phyloP scores from a whole-genome alignment of 2,888 invertebrate species.

The Abrostola tripartita region DNA sequence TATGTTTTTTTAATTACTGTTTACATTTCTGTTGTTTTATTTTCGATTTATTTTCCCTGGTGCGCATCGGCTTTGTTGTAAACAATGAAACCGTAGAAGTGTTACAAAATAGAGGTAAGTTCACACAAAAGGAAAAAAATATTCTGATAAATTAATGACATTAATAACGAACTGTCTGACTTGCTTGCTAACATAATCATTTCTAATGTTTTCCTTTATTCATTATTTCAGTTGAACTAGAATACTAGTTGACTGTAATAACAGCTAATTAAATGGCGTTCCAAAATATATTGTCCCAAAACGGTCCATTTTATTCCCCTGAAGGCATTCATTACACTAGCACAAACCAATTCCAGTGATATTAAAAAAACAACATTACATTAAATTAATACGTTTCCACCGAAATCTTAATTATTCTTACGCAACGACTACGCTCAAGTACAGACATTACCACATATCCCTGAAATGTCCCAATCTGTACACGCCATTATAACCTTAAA shows the following conservation, averaged over 20 bases:
- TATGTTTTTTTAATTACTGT: too few species aligned
- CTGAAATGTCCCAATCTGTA: conserved; percentile 1
- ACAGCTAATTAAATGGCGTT: conserved; percentile 3
- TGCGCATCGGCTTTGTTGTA: too few species aligned
- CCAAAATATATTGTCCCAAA: neutral
- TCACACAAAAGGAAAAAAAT: too few species aligned
- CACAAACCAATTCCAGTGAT: conserved; percentile 11
- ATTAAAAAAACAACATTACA: conserved; percentile 15
- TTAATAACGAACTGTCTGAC: too few species aligned
- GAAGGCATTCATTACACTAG: conserved; percentile 9
- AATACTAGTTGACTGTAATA: neutral
- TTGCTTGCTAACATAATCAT: too few species aligned
- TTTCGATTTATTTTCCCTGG: too few species aligned
- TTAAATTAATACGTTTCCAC: conserved; percentile 46
- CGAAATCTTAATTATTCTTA: conserved; percentile 56
- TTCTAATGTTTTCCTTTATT: too few species aligned
- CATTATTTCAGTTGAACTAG: neutral
- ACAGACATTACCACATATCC: conserved; percentile 30
- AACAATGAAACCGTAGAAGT: too few species aligned
- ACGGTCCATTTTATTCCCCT: conserved; percentile 3
- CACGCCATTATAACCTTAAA: conserved; percentile 32
- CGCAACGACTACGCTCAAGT: conserved; percentile 40
- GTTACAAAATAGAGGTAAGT: too few species aligned
- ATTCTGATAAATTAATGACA: too few species aligned
- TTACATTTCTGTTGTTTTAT: too few species aligned